Base-by-base conservation (phyloP, 2,113 vertebrate genomes). In the Numenius arquata region DNA sequence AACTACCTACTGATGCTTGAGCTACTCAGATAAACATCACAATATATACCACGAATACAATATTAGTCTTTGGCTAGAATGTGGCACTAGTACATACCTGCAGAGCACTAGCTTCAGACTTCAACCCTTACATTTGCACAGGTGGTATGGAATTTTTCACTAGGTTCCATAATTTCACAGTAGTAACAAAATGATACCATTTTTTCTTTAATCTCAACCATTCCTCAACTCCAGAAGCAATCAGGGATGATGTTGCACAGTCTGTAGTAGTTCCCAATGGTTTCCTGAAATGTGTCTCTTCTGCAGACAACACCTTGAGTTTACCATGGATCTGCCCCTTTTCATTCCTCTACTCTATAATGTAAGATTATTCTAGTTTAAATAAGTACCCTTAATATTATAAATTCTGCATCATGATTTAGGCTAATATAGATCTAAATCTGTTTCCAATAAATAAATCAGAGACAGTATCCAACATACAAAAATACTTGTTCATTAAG, bases 61-160 rank as follows among this genome's bases (percentile, higher is more conserved):
- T 6, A 62, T 32, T 40, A 32, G 5, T 52, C 22, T 70, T 62
- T 40, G 38, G 17, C 29, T 55, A 40, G 36, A 58, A 50, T 3
- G 6, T 36, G 38, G 15, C 32, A 87, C 27, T 1, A n/a, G 5
- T 2, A 21, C 16, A 55, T 7, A 27, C 6, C 3, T 4, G 8
- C 26, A 65, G 26, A 61, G 14, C 10, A 34, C 5, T n/a, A 43
- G 15, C 22, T 59, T 76, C 62, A 48, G 11, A 81, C 8, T 75
- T 71, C 34, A n/a, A 50, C 16, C 18, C 6, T 40, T 12, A 4
- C 5, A 13, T 38, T 45, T n/a, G 11, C 2, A 38, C 6, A 40
- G 22, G 40, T 6, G 3, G 4, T 9, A 43, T 1, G 10, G 10
- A 23, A 34, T 38, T 80, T 88, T 59, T 53, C 55, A 38, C 7